Conservation (phyloP, 2,888 invertebrate genomes). For the Cerceris ruficornis region DNA sequence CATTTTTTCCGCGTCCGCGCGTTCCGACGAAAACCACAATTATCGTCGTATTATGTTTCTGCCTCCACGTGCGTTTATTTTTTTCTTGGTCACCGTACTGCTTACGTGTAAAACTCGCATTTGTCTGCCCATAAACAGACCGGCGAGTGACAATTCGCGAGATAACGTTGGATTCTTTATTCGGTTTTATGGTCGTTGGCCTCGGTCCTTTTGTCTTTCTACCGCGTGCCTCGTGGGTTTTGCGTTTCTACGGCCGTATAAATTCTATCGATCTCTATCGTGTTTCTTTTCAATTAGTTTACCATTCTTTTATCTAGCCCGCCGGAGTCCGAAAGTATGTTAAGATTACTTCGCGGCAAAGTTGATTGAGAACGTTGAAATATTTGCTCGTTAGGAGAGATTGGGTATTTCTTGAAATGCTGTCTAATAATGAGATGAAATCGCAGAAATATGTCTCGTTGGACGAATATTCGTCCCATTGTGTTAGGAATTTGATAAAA, state of each 20-base stretch:
- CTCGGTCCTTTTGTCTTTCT: conserved; percentile 35
- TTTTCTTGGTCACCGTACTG: conserved; percentile 20
- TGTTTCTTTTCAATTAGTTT: no score
- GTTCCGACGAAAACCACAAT: conserved; percentile 63
- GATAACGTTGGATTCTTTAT: conserved; percentile 59
- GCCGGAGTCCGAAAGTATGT: no score
- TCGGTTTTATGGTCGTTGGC: conserved; percentile 50
- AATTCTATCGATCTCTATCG: no score
- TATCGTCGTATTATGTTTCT: conserved; percentile 64
- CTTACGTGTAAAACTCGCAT: conserved; percentile 50
- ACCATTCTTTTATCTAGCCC: no score
- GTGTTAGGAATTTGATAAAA: no score
- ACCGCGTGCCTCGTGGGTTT: conserved; percentile 34
- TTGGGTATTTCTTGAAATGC: no score
- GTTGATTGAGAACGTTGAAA: no score
- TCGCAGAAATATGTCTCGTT: no score
- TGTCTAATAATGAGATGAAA: no score
- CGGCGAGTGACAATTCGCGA: conserved; percentile 51
- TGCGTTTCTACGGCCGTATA: conserved; percentile 36
- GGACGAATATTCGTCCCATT: no score
- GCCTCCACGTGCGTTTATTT: conserved; percentile 29
- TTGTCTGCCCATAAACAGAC: conserved; percentile 40
- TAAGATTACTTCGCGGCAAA: no score
- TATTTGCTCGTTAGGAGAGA: no score
- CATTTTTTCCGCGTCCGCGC: conserved; percentile 25